These are phyloP conservation scores for Kudoa iwatai DNA, from an alignment of 30 jellyfish, hydroid and myxozoan species.

Conservation along the genomic window DNA sequence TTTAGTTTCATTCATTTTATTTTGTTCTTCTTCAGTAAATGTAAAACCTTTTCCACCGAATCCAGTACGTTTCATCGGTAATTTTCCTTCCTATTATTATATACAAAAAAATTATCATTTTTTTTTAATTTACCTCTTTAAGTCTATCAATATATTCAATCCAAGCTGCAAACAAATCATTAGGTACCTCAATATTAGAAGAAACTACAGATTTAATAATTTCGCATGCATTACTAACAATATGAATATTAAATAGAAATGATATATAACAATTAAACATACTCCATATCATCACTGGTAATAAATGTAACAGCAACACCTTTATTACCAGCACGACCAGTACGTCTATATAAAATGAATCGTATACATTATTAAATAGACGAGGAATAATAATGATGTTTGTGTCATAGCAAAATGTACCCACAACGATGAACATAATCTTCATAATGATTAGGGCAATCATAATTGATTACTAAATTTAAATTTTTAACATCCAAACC, in stretches of 20 bases:
- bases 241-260: no score
- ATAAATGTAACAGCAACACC: conserved; percentile 60
- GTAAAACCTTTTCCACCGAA: conserved; percentile 73
- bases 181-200: conserved; percentile 22
- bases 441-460: conserved; percentile 90
- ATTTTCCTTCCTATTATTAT: neutral
- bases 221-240: conserved; percentile 48
- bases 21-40: conserved; percentile 59
- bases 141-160: conserved; percentile 17
- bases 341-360: no score
- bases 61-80: conserved; percentile 6
- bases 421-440: conserved; percentile 91
- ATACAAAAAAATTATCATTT: no score
- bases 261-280: no score
- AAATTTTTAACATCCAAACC: conserved; percentile 84
- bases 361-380: no score
- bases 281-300: conserved; percentile 38
- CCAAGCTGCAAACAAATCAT: conserved; percentile 13
- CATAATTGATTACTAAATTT: conserved; percentile 37
- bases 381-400: no score
- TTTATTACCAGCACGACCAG: conserved; percentile 92
- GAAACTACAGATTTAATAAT: conserved; percentile 32
- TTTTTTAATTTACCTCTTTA: conserved; percentile 17
- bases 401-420: no score
- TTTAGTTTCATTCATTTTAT: conserved; percentile 21